These are phyloP conservation scores for Eupithecia inturbata DNA, from an alignment of 2,888 invertebrate genomes.

Conservation along the genomic window DNA sequence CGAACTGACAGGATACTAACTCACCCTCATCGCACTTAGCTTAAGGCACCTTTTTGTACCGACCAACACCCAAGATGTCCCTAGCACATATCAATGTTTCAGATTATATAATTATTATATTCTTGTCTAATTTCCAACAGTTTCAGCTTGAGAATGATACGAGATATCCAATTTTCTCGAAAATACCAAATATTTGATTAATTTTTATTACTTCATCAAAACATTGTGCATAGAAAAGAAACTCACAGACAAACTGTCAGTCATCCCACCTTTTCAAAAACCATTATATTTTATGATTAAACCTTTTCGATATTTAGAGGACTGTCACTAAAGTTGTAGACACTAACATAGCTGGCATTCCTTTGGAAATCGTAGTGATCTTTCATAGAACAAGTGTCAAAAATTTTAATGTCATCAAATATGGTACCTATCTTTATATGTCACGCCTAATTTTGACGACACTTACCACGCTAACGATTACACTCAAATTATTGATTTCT, in stretches of 20 bases:
- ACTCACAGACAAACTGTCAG: neutral
- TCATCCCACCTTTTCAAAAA: neutral
- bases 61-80: constrained; percentile 34
- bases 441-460: neutral
- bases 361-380: constrained; percentile 8
- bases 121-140: neutral
- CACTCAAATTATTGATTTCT: neutral
- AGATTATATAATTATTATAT: neutral
- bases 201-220: constrained; percentile 5
- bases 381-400: neutral
- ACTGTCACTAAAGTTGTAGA: constrained; percentile 11
- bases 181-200: neutral
- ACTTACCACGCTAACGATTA: neutral
- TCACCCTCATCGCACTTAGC: constrained; percentile 69
- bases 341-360: constrained; percentile 10
- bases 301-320: constrained; percentile 3
- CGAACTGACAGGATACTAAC: constrained; percentile 98
- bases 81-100: constrained; percentile 6
- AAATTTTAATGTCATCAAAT: neutral
- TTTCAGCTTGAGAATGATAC: neutral
- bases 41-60: constrained; percentile 67
- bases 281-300: neutral
- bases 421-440: neutral
- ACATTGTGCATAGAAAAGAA: neutral
- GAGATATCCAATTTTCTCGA: neutral